Base-by-base conservation (phyloP, 1,140 invertebrate genomes). In the Pantala flavescens region DNA sequence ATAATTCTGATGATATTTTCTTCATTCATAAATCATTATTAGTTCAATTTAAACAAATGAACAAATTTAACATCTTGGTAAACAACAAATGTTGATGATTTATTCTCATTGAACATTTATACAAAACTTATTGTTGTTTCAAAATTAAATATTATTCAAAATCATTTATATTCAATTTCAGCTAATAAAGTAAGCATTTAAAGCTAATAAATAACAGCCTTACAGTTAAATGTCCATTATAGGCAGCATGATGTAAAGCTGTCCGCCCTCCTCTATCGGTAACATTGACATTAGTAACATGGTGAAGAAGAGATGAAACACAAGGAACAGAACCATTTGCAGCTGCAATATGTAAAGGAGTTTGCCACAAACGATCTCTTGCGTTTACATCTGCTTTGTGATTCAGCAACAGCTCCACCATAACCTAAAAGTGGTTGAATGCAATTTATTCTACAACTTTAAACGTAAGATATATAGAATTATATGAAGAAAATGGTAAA, bases 191-290 rank as follows among this genome's bases (percentile, higher is more conserved):
- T n/a, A n/a, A n/a, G n/a, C n/a, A n/a, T n/a, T n/a, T n/a, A n/a
- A n/a, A 36, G 28, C 3, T 36, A 5, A 5, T 36, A 36, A 36
- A 36, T 36, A 36, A 36, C 28, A 36, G 28, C 9, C 23, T 70
- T 80, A 84, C 84, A 79, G 86, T 83, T 74, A 80, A 78, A 76
- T 89, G 86, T 10, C 87, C 88, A 79, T 89, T 88, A 77, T 85
- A 88, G 19, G 86, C 87, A 11, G 89, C 89, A 81, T 90, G 86
- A 78, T 90, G 89, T 23, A 90, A 81, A 78, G 86, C 84, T 19
- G 88, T 89, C 71, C 87, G 82, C 21, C 88, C 88, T 21, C 83
- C 83, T 74, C 87, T 79, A 77, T 90, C 89, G 5, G 86, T 86
- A 1, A 88, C 83, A 80, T 90, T 88, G 24, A 88, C 83, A 79